These are phyloP conservation scores for Champsocephalus esox DNA, from an alignment of 2,797 vertebrate species.

Conservation along the genomic window DNA sequence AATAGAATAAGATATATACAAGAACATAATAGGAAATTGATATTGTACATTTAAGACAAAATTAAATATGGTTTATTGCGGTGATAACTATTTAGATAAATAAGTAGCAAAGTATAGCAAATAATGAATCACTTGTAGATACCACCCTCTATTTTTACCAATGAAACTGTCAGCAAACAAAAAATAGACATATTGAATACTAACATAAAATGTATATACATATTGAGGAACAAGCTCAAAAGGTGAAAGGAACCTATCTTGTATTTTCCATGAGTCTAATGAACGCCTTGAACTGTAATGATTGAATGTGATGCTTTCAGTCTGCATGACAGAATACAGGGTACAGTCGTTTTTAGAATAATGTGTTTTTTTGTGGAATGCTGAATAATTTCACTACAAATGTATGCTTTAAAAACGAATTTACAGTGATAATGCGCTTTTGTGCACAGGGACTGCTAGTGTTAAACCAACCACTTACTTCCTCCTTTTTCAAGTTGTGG, in stretches of 20 bases:
- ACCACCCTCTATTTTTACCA: neutral
- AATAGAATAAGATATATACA: too few relatives aligned
- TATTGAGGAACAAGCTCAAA: neutral
- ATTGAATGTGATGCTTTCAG: neutral
- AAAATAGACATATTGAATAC: neutral
- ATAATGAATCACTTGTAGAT: neutral
- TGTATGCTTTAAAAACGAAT: neutral
- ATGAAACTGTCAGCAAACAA: neutral
- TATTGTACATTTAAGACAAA: too few relatives aligned
- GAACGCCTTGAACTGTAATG: neutral
- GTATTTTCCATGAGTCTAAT: neutral
- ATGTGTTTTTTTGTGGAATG: neutral
- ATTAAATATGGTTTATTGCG: too few relatives aligned
- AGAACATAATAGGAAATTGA: too few relatives aligned
- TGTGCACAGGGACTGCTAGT: constrained; percentile 19
- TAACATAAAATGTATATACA: neutral
- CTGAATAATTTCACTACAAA: neutral
- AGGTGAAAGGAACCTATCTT: neutral
- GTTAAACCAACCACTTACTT: constrained; percentile 30
- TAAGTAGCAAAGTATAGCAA: neutral
- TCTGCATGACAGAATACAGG: neutral
- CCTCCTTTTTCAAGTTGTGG: constrained; percentile 45
- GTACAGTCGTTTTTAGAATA: neutral
- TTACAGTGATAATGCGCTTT: neutral
- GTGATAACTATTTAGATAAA: too few relatives aligned